Evolutionary conservation across 1,140 invertebrate genomes (phyloP), one percentile per base, ranked within the genome.

Genomic region (Scaptomyza hsui): DNA sequence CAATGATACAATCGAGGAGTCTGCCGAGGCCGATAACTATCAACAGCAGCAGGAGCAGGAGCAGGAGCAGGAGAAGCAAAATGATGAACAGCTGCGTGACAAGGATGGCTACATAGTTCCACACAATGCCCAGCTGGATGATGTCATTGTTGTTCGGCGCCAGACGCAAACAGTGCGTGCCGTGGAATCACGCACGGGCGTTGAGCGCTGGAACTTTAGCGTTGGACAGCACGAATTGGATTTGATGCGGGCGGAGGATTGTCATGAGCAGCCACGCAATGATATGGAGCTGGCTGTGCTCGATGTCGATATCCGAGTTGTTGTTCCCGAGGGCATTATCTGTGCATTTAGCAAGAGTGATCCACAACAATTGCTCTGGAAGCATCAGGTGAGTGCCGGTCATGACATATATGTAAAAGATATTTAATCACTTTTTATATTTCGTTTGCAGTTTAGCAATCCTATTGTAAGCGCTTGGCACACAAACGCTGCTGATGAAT

Each of bases 191-290:
- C 93, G 94, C 29, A 94, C 94, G 29, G 97, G 98, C 7, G 88
- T 92, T 47, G 97, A 99, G 93, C 97, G 96, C 81, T 99, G 98
- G 98, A 98, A 99, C 92, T 99, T 98, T 85, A 98, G 97, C 91
- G 97, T 99, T 26, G 97, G 96, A 1, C 95, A 97, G 67, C 96
- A 98, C 92, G 95, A 98, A 72, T 74, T 98, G 32, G 94, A 94
- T 45, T 78, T 97, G 69, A 76, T 92, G 67, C 67, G 92, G 72
- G 80, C 92, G 69, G 75, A 92, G 68, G 92, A 93, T 48, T 95
- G 95, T 55, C 92, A 92, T 49, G 62, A 91, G 47, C 78, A 82
- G 45, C 74, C 90, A 1, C 88, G 89, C 88, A 88, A 79, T 52
- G 83, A 88, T 39, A 55, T 90, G 21, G 82, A 92, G 51, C 71